Base-by-base conservation (phyloP, 2,797 vertebrate genomes). In the Pelodytes ibericus region DNA sequence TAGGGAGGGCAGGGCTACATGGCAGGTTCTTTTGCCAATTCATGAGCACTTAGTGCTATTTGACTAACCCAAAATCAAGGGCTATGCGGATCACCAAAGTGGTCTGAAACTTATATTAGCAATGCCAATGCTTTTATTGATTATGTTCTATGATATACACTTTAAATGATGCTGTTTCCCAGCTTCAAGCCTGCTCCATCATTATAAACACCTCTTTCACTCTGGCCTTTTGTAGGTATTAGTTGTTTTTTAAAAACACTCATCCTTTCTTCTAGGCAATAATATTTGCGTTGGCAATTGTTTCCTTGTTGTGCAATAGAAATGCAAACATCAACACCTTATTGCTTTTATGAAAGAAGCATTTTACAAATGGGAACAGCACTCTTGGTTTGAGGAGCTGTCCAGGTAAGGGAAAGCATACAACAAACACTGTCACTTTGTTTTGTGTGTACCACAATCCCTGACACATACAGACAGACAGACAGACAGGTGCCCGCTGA, bases 231-330 rank as follows among this genome's bases (percentile, higher is more conserved):
- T 29, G 16, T 31, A 77, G 59, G 53, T 77, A 60, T 44, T 57
- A 33, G 56, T 59, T 68, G 64, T 75, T 75, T 72, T 72, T 67
- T 25, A 49, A 47, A 2, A 0, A 27, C 58, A 25, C 16, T 61
- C 56, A 62, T 29, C 0, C 30, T 63, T 53, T 68, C 73, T 59
- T 25, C 79, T 24, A 1, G 0, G 0, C 0, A 22, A 22, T 25
- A n/a, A 59, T 60, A 68, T 72, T 76, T 22, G 62, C 1, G 47
- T 71, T 30, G 36, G 67, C 78, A 77, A 77, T 69, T 22, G 67
- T 77, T 65, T 8, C 0, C 71, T 79, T 65, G 64, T 77, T 78
- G 75, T 67, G 75, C 53, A 78, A 78, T 67, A 61, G 49, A 53
- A 22, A 22, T 20, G 24, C 49, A 67, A 77, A 36, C 16, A 63